Conservation (phyloP, 2,797 vertebrate species). For the Eulemur albifrons region DNA sequence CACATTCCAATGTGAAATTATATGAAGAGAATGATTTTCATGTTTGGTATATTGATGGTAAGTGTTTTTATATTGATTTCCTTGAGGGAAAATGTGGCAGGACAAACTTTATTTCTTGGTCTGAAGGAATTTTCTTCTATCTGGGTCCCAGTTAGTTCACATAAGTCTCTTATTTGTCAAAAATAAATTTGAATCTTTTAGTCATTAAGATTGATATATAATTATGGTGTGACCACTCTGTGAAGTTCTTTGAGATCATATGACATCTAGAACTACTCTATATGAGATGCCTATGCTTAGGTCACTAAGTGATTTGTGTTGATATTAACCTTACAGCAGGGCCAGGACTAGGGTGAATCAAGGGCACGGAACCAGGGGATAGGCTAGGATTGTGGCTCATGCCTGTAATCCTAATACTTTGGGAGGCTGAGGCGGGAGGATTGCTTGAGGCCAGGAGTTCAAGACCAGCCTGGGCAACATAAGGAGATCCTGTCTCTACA, state of each 20-base stretch:
- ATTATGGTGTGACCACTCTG: not conserved
- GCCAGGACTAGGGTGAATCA: not conserved
- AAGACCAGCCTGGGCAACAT: not conserved
- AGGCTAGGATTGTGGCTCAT: not conserved
- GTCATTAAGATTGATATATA: not conserved
- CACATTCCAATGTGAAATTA: not conserved
- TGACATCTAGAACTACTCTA: not conserved
- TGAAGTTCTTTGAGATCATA: not conserved
- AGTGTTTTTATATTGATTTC: constrained; percentile 32
- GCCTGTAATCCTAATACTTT: not conserved
- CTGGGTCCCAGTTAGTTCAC: not conserved
- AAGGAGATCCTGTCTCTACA: not conserved
- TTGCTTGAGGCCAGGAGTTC: not conserved
- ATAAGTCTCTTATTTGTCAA: constrained; percentile 18
- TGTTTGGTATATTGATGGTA: not conserved
- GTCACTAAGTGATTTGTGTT: constrained; percentile 12
- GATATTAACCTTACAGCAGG: not conserved
- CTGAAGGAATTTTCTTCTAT: constrained; percentile 6
- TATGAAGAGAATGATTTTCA: constrained; percentile 24
- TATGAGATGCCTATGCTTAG: not conserved
- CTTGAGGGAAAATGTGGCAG: not conserved
- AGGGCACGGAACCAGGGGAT: not conserved
- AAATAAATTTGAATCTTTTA: constrained; percentile 13
- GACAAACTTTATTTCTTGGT: constrained; percentile 22
- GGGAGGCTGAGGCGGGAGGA: not conserved